Percentiles rank a stretch among this genome's conserved stretches.
These are phyloP conservation scores for Pedionomus torquatus DNA, from an alignment of 2,113 vertebrate genomes.

Conservation along the genomic window DNA sequence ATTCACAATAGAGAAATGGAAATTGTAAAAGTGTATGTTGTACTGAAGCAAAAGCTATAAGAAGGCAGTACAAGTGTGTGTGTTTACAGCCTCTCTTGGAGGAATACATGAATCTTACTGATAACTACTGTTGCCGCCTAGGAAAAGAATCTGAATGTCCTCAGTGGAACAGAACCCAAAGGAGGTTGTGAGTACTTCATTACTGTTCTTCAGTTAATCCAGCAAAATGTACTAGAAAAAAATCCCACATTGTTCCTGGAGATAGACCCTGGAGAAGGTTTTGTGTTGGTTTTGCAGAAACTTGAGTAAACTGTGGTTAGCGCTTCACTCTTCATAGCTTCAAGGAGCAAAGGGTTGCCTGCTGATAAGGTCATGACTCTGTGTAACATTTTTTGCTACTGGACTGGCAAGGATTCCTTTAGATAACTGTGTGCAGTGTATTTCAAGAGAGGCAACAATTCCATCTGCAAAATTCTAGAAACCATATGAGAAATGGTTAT, in stretches of 20 bases:
- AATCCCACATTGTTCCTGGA: not conserved
- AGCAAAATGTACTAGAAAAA: not conserved
- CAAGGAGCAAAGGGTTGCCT: not conserved
- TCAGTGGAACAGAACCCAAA: not conserved
- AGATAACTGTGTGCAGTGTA: not conserved
- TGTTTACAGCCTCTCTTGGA: not conserved
- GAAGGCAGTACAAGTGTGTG: not conserved
- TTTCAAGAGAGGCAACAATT: not conserved
- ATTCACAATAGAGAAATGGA: not conserved
- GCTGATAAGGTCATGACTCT: not conserved
- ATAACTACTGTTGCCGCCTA: not conserved
- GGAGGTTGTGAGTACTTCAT: not conserved
- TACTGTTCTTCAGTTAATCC: not conserved
- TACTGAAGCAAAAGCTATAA: not conserved
- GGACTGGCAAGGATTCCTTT: not conserved
- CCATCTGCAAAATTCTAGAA: not conserved
- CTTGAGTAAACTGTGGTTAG: not conserved
- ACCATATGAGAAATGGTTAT: rapidly evolving
- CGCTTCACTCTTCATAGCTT: not conserved
- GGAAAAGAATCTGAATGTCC: not conserved
- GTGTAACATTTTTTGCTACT: not conserved
- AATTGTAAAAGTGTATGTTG: not conserved
- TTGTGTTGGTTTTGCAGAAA: not conserved
- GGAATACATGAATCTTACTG: not conserved
- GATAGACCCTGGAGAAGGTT: not conserved